phyloP scores from a whole-genome alignment of 92 coral and sea anemone species.

The Parazoanthus swiftii region DNA sequence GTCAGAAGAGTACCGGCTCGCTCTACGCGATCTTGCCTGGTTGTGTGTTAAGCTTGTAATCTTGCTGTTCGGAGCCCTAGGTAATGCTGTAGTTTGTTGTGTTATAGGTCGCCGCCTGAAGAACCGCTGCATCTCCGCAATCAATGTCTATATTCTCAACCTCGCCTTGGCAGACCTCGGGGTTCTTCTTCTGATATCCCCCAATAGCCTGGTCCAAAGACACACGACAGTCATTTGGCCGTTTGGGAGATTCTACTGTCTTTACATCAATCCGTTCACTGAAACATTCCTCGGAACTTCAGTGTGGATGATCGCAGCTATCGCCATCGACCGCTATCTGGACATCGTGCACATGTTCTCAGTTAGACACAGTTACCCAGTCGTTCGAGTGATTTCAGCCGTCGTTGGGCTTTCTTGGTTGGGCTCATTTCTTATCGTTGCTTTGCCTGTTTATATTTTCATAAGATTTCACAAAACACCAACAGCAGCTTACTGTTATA shows the following conservation, averaged over 20 bases:
- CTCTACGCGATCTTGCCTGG: not conserved
- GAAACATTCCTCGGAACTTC: conserved; percentile 13
- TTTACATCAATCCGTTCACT: not conserved
- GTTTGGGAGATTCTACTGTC: not conserved
- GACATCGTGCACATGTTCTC: conserved; percentile 8
- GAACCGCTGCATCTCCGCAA: not conserved
- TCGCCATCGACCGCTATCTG: conserved; percentile 22
- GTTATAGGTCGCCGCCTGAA: conserved; percentile 22
- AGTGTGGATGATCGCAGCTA: conserved; percentile 24
- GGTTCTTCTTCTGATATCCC: not conserved
- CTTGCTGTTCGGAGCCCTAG: conserved; percentile 13
- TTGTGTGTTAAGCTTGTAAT: conserved; percentile 1
- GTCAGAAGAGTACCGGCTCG: not conserved
- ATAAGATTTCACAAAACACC: not conserved
- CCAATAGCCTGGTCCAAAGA: not conserved
- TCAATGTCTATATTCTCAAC: conserved; percentile 10
- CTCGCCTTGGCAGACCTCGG: conserved; percentile 26
- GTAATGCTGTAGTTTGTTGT: conserved; percentile 1
- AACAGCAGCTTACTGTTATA: not conserved
- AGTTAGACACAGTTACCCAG: not conserved
- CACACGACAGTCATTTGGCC: conserved; percentile 9
- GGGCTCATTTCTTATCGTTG: conserved; percentile 1
- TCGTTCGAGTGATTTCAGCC: not conserved
- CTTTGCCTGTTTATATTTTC: conserved; percentile 8
- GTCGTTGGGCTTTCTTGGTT: conserved; percentile 15